phyloP scores from a whole-genome alignment of 2,888 invertebrate genomes.

The Xestia sexstrigata region DNA sequence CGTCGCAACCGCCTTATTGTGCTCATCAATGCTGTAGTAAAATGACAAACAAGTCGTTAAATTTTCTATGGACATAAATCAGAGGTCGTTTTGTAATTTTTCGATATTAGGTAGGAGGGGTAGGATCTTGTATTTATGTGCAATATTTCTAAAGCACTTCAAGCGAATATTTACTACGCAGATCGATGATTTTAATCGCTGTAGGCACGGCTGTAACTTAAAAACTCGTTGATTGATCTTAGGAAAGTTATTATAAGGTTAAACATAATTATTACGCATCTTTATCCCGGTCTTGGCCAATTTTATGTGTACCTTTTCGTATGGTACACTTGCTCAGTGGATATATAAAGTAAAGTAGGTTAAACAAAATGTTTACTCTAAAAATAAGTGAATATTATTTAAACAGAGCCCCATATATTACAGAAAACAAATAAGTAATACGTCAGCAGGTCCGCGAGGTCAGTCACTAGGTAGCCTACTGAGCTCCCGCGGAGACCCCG shows the following conservation, averaged over 20 bases:
- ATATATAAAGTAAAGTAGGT: neutral
- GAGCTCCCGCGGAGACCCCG: slow-evolving; percentile 28
- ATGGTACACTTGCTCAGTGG: neutral
- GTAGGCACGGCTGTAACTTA: slow-evolving; percentile 23
- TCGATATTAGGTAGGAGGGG: slow-evolving; percentile 63
- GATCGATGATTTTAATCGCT: slow-evolving; percentile 35
- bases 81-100: slow-evolving; percentile 70
- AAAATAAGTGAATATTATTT: slow-evolving; percentile 4
- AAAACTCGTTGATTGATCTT: slow-evolving; percentile 43
- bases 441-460: slow-evolving; percentile 20
- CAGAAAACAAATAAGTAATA: slow-evolving; percentile 17
- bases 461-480: slow-evolving; percentile 61
- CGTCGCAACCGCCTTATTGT: slow-evolving; percentile 75
- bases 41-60: slow-evolving; percentile 80
- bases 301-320: slow-evolving; percentile 3
- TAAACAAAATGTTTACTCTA: neutral
- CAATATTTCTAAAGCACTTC: slow-evolving; percentile 55
- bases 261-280: neutral
- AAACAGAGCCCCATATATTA: neutral
- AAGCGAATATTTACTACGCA: slow-evolving; percentile 52
- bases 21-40: slow-evolving; percentile 78
- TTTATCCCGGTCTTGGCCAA: slow-evolving; percentile 2
- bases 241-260: slow-evolving; percentile 32
- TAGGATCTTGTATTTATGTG: slow-evolving; percentile 59
- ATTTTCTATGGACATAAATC: slow-evolving; percentile 79